Base-by-base conservation (phyloP, 92 coral and sea anemone species). In the Muricea muricata region DNA sequence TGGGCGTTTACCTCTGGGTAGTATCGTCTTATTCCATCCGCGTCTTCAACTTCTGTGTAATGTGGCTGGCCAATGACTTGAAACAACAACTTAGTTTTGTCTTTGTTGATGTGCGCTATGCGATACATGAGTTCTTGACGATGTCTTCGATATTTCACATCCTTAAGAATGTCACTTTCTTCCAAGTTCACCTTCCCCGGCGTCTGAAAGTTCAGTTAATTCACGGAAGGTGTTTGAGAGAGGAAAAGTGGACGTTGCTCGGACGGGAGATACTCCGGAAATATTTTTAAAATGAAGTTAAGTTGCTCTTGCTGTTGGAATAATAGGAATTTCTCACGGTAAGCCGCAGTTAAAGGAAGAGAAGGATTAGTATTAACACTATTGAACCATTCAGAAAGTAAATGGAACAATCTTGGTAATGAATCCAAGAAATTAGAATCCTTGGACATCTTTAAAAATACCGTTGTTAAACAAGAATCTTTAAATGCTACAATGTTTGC, bases 101-200 rank as follows among this genome's bases (percentile, higher is more conserved):
- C 99, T 54, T 89, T 93, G 68, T 96, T 93, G 91, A 96, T 87
- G 58, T 93, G 99, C 33, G 99, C 99, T 12, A 96, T 92, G 40
- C 98, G 93, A 56, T 79, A 96, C 99, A 96, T 96, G 65, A 96
- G 86, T 34, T 96, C 99, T 69, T 94, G 87, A 10, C 97, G 96
- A 87, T 96, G 99, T 0, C 97, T 91, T 1, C 98, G 90, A 70
- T 88, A 92, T 69, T 90, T 82, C 46, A 96, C 90, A 71, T 96
- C 97, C 78, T 96, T 92, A 50, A 96, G 79, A 12, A 96, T 84
- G 65, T 90, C 94, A 56, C 98, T 96, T 68, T 96, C 99, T 61
- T 95, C 94, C 6, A 89, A 50, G 28, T 90, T 93, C 39, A 92
- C 95, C 52, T 96, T 95, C 7, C 78, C 78, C 4, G 96, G 93